Evolutionary conservation across 2,888 invertebrate genomes (phyloP), one percentile per base, ranked within the genome.

Genomic region (Ophonus ardosiacus): DNA sequence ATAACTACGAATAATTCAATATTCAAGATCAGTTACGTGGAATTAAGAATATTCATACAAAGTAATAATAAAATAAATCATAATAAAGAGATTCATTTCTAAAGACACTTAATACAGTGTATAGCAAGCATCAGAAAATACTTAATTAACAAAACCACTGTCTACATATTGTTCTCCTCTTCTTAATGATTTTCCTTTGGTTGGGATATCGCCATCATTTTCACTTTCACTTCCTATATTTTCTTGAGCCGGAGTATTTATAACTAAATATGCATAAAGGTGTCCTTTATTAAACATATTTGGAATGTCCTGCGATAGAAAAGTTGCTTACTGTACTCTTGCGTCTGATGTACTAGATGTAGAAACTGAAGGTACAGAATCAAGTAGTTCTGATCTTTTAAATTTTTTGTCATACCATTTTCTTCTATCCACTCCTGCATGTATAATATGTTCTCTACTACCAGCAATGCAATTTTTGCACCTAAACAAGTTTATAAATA

Each of bases 251-350:
- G 57, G 57, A 7, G 57, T 13, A 57, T 57, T 57, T 57, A 57
- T 57, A 5, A 57, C 57, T 15, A 57, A 15, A 57, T 57, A 57
- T 57, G 40, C 40, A 7, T 40, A 40, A 40, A 57, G 5, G 13
- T 57, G 57, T 57, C 57, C 57, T 57, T 57, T 57, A 13, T 57
- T 57, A 13, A 57, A 57, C 57, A 57, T 57, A n/a, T 57, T 13
- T 57, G 57, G 57, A 5, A 57, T 57, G 15, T 57, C 13, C 13
- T n/a, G 57, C 15, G 57, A 57, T 57, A 13, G 57, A 57, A 57
- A 57, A 57, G n/a, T 6, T 57, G 57, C 57, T 13, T 13, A 57
- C 57, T 57, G 57, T 57, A 57, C 57, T 57, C 13, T 13, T 57
- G 57, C 10, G 13, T 57, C 15, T 57, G 57, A 57, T 57, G 15